Base-by-base conservation (phyloP, 2,113 vertebrate genomes). In the Nesospiza acunhae region DNA sequence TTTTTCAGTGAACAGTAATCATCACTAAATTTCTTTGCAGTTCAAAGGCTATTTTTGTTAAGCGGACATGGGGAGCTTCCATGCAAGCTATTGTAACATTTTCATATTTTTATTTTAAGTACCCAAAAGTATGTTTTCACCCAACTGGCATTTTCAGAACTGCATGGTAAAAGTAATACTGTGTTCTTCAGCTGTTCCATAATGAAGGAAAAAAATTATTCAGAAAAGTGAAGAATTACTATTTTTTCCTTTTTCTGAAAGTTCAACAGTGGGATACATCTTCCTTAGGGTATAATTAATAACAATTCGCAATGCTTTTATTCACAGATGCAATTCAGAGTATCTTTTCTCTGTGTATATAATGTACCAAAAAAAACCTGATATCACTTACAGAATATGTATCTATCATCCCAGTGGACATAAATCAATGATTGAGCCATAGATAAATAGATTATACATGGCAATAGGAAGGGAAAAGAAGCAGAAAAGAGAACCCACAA, bases 371-470 rank as follows among this genome's bases (percentile, higher is more conserved):
- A 97, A 97, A 94, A 85, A 93, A 55, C 28, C 83, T 80, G 67
- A 13, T 94, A 74, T 73, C 69, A 77, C 84, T 97, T 95, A 94
- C 72, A 91, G 96, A 94, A 91, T 97, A 96, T 86, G 56, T 96
- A 94, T 95, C 87, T 95, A 89, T 85, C 86, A 92, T 97, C 92
- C 84, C 46, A 87, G 83, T 95, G 95, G 94, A 97, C 81, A 93
- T 93, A 95, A 96, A 96, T 97, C 96, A 95, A 86, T 96, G 96
- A 94, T 60, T 94, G 96, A 97, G 86, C 96, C 91, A 84, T 78
- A 97, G 97, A 95, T 97, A 97, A 97, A 97, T 93, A 97, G 90
- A 98, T 97, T 93, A 97, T 94, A 94, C 73, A 64, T 91, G 81
- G 96, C 95, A 89, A 91, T 94, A 88, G 86, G 41, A 81, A 60